phyloP scores from a whole-genome alignment of 2,888 invertebrate species.

The Cryptocheilus praepositus region DNA sequence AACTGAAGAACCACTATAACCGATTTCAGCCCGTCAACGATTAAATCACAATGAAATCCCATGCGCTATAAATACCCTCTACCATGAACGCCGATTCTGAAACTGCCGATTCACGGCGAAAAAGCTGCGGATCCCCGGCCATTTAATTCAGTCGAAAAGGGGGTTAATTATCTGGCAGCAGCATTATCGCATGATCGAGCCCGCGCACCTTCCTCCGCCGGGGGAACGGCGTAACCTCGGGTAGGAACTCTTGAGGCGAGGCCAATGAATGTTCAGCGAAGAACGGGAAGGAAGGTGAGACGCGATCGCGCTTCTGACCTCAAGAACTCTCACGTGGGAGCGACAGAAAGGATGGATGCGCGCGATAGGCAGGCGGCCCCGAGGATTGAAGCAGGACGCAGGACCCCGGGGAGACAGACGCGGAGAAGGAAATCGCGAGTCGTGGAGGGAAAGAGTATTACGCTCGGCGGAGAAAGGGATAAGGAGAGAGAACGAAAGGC shows the following conservation, averaged over 20 bases:
- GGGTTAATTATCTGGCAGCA: not conserved
- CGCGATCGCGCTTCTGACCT: slow-evolving; percentile 62
- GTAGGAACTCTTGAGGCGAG: slow-evolving; percentile 53
- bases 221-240: slow-evolving; percentile 43
- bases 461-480: slow-evolving; percentile 18
- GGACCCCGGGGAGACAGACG: slow-evolving; percentile 14
- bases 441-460: not conserved
- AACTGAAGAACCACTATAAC: too few relatives aligned
- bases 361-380: slow-evolving; percentile 19
- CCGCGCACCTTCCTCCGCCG: not conserved
- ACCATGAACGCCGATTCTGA: too few relatives aligned
- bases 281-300: slow-evolving; percentile 60
- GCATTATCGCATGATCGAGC: not conserved
- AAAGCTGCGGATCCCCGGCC: too few relatives aligned
- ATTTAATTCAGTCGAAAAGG: not conserved
- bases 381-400: slow-evolving; percentile 13
- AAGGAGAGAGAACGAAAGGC: slow-evolving; percentile 19
- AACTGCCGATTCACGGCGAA: too few relatives aligned
- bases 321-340: slow-evolving; percentile 52
- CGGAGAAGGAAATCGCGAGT: not conserved
- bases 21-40: too few relatives aligned
- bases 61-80: too few relatives aligned
- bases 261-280: slow-evolving; percentile 59
- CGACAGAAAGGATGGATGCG: slow-evolving; percentile 22
- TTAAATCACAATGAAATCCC: too few relatives aligned